Base-by-base conservation (phyloP, 2,797 vertebrate species). In the Falco novaeseelandiae region DNA sequence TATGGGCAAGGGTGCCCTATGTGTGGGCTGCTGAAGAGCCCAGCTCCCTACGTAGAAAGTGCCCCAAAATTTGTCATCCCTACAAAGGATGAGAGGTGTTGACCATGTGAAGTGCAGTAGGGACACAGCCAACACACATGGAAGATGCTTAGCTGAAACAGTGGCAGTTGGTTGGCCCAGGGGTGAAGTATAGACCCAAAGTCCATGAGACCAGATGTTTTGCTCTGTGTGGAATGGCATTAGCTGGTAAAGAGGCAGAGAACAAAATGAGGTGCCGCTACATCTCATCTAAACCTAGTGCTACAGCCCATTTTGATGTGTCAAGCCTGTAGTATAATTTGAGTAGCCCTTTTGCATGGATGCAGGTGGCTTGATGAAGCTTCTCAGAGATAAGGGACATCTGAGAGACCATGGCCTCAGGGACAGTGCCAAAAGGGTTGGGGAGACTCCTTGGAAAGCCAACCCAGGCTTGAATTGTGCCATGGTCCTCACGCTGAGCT, bases 221-320 rank as follows among this genome's bases (percentile, higher is more conserved):
- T 6, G 0, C n/a, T 57, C 54, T 16, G 1, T 44, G 44, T 13
- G 40, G 27, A 54, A 25, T 0, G 1, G 6, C 5, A 2, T 65
- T 55, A 65, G 13, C 40, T 63, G 46, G 22, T 42, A n/a, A 17
- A 32, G 38, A 63, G 44, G 6, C 4, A 40, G 72, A n/a, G 20
- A 82, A 23, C 29, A 65, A 61, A 25, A 62, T 13, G 42, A 72
- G 30, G 8, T 6, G 13, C 46, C 66, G 42, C 54, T 34, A 23
- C 27, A 13, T 2, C 62, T 36, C 14, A 12, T 4, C 23, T 18
- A 4, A 23, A 19, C 7, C 29, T 22, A 27, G 8, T 15, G 19
- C 69, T 54, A 19, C 38, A 72, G 40, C 54, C 44, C 44, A 10
- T 66, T 51, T 66, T 57, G 40, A 20, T 61, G 34, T 27, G 69